Conservation (phyloP, 2,797 vertebrate species). For the Ataeniobius toweri region DNA sequence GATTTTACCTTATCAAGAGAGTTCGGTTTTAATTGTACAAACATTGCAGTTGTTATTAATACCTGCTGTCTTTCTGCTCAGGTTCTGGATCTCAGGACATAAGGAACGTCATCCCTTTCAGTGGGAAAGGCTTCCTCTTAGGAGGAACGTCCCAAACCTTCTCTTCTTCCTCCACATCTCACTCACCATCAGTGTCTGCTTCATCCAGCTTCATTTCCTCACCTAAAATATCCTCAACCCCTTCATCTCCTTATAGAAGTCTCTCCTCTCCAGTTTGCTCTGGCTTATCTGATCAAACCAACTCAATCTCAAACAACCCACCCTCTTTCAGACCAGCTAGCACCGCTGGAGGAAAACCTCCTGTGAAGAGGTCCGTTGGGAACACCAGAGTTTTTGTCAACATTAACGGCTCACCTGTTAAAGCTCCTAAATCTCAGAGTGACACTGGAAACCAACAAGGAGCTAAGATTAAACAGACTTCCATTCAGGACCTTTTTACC, state of each 20-base stretch:
- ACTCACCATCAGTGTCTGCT: conserved; percentile 41
- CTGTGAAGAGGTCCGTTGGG: conserved; percentile 75
- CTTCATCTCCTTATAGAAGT: conserved; percentile 16
- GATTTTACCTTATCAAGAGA: too few relatives aligned
- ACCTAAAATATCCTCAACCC: conserved; percentile 25
- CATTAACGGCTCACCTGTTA: conserved; percentile 80
- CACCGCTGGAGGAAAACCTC: conserved; percentile 15
- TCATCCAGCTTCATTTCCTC: conserved; percentile 32
- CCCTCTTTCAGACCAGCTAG: conserved; percentile 21
- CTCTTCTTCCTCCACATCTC: conserved; percentile 18
- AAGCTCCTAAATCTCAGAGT: conserved; percentile 58
- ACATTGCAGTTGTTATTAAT: neutral
- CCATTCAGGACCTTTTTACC: conserved; percentile 70
- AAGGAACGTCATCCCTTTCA: conserved; percentile 85
- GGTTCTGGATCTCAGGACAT: conserved; percentile 70
- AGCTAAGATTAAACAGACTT: conserved; percentile 61
- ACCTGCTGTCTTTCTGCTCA: conserved; percentile 53
- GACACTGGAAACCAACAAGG: conserved; percentile 6
- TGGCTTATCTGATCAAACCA: neutral
- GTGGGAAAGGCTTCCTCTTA: conserved; percentile 87
- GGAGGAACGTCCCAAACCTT: conserved; percentile 68
- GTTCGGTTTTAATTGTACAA: neutral
- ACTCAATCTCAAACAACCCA: conserved; percentile 3
- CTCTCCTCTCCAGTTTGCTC: conserved; percentile 13
- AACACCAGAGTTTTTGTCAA: conserved; percentile 79